Percentiles rank a stretch among this genome's conserved stretches.
Evolutionary conservation across 2,888 invertebrate genomes (phyloP).

Genomic region (Polydesmus complanatus): DNA sequence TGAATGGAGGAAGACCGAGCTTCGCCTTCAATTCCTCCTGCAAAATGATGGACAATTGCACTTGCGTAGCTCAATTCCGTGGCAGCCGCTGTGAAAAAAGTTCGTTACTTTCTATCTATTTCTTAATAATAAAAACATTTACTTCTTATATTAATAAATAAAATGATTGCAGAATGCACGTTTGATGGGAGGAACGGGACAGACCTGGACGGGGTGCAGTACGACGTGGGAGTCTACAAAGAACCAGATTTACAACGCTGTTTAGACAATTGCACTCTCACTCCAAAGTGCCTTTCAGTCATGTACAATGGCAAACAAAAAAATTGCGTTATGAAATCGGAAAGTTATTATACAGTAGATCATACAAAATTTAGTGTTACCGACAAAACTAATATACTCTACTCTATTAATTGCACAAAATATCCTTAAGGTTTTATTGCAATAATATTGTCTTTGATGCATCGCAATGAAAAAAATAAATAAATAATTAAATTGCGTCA

Average conservation of each 20-base stretch:
- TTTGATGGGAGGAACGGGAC: background rate
- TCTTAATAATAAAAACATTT: background rate
- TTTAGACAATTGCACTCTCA: background rate
- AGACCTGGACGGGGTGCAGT: background rate
- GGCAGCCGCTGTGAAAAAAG: background rate
- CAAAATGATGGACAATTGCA: background rate
- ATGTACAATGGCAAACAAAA: background rate
- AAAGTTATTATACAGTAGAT: background rate
- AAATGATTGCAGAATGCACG: background rate
- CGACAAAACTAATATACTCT: background rate
- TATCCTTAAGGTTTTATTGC: too few relatives aligned
- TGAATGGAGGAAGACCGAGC: background rate
- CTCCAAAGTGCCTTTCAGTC: background rate
- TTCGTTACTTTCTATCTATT: too few relatives aligned
- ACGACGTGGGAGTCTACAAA: background rate
- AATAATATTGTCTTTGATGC: too few relatives aligned
- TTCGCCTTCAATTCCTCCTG: background rate
- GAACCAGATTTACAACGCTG: background rate
- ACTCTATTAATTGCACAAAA: background rate
- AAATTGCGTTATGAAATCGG: background rate
- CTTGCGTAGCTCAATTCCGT: background rate
- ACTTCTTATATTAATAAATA: background rate
- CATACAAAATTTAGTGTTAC: background rate
- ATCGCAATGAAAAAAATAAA: too few relatives aligned
- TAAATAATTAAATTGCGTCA: too few relatives aligned